Percentiles rank a stretch among this genome's conserved stretches.
These are phyloP conservation scores for Chesias legatella DNA, from an alignment of 2,888 invertebrate species.

Conservation along the genomic window DNA sequence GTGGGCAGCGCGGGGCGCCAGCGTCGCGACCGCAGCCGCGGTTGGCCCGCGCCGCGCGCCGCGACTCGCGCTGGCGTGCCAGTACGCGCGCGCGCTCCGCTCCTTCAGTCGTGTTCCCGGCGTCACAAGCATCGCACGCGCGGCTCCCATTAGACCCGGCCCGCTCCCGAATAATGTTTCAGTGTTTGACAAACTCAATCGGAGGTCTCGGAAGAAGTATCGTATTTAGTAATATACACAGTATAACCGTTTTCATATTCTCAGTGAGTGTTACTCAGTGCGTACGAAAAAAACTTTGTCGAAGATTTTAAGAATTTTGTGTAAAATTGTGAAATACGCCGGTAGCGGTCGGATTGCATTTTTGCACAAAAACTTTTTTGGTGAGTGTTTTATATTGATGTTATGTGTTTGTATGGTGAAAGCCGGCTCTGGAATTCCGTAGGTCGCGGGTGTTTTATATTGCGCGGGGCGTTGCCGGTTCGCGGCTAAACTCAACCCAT, in stretches of 20 bases:
- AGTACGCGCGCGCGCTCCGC: slow-evolving; percentile 47
- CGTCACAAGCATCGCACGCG: slow-evolving; percentile 73
- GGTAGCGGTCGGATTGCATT: slow-evolving; percentile 72
- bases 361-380: slow-evolving; percentile 75
- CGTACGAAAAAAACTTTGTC: slow-evolving; percentile 81
- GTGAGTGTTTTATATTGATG: slow-evolving; percentile 52
- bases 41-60: slow-evolving; percentile 39
- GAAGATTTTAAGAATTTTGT: slow-evolving; percentile 80
- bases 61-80: slow-evolving; percentile 41
- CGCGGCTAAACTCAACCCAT: slow-evolving; percentile 51
- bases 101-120: slow-evolving; percentile 71
- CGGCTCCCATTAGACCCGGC: slow-evolving; percentile 73
- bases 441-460: slow-evolving; percentile 30
- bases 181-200: slow-evolving; percentile 79
- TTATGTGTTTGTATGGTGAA: slow-evolving; percentile 18
- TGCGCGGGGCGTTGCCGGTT: slow-evolving; percentile 45
- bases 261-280: slow-evolving; percentile 81
- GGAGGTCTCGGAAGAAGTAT: slow-evolving; percentile 79
- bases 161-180: slow-evolving; percentile 80
- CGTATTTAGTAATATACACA: slow-evolving; percentile 75
- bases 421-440: slow-evolving; percentile 13
- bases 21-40: slow-evolving; percentile 46
- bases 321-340: slow-evolving; percentile 78
- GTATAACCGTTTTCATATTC: slow-evolving; percentile 77
- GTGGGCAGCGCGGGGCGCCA: slow-evolving; percentile 31